Evolutionary conservation across 2,113 vertebrate species (phyloP), one percentile per base, ranked within the genome.

Genomic region (Myiozetetes cayanensis): DNA sequence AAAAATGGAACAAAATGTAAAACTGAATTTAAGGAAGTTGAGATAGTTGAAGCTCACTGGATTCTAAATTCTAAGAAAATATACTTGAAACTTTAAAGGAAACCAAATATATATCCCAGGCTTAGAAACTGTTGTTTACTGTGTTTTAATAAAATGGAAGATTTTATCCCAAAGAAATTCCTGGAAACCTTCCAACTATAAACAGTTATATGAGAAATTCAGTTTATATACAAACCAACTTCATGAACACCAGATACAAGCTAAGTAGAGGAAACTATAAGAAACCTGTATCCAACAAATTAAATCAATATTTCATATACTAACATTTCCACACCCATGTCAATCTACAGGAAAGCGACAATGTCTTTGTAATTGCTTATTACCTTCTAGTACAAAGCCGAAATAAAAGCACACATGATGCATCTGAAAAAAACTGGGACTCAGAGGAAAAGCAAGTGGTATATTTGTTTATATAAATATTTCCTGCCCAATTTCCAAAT

Each of bases 1-100:
- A 89, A 94, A 94, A 92, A 93, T 5, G 33, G 56, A 89, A 96
- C 24, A 94, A 62, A 87, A 94, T 92, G 43, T 74, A 78, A 84
- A 94, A 92, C 74, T 88, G 86, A 92, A 67, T 74, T 85, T 53
- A 83, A 95, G 44, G 76, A 89, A 77, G n/a, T 12, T 55, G 49
- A 87, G 50, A 43, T 37, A 50, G 12, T 50, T 66, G 61, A 90
- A 86, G 22, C 41, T 85, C 52, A 80, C 6, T 31, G 23, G n/a
- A 76, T 84, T 59, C 35, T 58, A 63, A 94, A 33, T 62, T 73
- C 41, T 68, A 71, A 68, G 49, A 62, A 79, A 89, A 58, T 52
- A 46, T 6, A 7, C 61, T 87, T 70, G 52, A 80, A 95, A 85
- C 7, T 77, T 62, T 23, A 68, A 70, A 72, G 52, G 20, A 96